Percentiles rank a stretch among this genome's conserved stretches.
These are phyloP conservation scores for Philypnodon macrostomus DNA, from an alignment of 2,797 vertebrate genomes.

Conservation along the genomic window DNA sequence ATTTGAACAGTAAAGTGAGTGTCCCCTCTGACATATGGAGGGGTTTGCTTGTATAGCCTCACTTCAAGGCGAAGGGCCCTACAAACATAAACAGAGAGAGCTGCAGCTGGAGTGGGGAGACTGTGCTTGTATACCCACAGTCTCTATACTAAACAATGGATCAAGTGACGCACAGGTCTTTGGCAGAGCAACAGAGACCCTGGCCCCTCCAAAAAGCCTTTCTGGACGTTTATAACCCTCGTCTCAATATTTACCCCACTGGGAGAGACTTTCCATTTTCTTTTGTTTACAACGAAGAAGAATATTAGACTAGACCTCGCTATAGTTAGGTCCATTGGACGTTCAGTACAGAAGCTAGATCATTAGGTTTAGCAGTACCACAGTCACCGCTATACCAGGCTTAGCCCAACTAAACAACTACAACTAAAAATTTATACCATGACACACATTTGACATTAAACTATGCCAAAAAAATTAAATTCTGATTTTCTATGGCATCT, in stretches of 20 bases:
- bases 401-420: too few relatives aligned
- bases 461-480: too few relatives aligned
- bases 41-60: constrained; percentile 74
- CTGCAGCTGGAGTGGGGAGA: constrained; percentile 71
- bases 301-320: constrained; percentile 23
- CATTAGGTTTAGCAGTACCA: too few relatives aligned
- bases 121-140: constrained; percentile 69
- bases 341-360: too few relatives aligned
- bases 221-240: constrained; percentile 62
- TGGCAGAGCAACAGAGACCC: constrained; percentile 73
- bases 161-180: constrained; percentile 72
- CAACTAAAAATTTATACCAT: too few relatives aligned
- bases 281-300: constrained; percentile 47
- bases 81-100: constrained; percentile 78
- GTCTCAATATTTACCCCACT: constrained; percentile 77
- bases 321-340: too few relatives aligned
- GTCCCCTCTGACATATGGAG: constrained; percentile 66
- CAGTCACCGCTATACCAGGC: too few relatives aligned
- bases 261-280: constrained; percentile 67
- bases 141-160: constrained; percentile 77
- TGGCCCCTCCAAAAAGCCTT: constrained; percentile 53
- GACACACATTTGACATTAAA: too few relatives aligned
- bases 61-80: constrained; percentile 74
- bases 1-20: constrained; percentile 24
- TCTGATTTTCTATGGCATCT: too few relatives aligned